Conservation (phyloP, 2,888 invertebrate genomes). For the Meghimatium bilineatum region DNA sequence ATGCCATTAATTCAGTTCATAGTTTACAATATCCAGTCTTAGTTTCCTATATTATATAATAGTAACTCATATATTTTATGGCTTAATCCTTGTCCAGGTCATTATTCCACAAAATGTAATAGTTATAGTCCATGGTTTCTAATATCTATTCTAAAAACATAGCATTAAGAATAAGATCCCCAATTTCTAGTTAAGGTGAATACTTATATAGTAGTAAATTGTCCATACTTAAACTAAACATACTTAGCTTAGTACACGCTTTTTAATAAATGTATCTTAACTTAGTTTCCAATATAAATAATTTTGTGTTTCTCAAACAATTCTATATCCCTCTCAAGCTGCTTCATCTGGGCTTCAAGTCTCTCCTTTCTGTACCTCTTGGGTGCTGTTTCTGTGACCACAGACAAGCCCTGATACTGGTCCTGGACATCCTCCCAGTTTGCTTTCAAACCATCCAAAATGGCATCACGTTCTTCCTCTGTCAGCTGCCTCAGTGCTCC, state of each 20-base stretch:
- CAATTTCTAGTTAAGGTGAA: not conserved
- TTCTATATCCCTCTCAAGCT: conserved; percentile 90
- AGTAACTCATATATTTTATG: too few relatives aligned
- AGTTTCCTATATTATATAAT: too few relatives aligned
- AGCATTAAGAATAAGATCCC: not conserved
- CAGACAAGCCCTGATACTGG: conserved; percentile 87
- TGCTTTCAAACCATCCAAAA: conserved; percentile 79
- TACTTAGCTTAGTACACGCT: not conserved
- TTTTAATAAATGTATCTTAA: not conserved
- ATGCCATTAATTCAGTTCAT: not conserved
- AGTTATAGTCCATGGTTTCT: not conserved
- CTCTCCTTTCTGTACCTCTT: conserved; percentile 87
- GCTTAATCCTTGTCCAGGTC: too few relatives aligned
- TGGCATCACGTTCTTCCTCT: conserved; percentile 68
- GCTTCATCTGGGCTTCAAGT: conserved; percentile 87
- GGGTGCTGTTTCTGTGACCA: conserved; percentile 91
- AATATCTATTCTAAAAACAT: too few relatives aligned
- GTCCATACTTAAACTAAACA: not conserved
- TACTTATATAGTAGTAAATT: not conserved
- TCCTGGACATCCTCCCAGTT: conserved; percentile 90
- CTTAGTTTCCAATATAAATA: conserved; percentile 75
- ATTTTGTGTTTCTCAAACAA: conserved; percentile 85
- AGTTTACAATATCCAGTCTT: not conserved
- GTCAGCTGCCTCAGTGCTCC: conserved; percentile 75
- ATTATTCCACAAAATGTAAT: too few relatives aligned